These are phyloP conservation scores for Palythoa caribaeorum DNA, from an alignment of 92 coral and sea anemone species.

Conservation along the genomic window DNA sequence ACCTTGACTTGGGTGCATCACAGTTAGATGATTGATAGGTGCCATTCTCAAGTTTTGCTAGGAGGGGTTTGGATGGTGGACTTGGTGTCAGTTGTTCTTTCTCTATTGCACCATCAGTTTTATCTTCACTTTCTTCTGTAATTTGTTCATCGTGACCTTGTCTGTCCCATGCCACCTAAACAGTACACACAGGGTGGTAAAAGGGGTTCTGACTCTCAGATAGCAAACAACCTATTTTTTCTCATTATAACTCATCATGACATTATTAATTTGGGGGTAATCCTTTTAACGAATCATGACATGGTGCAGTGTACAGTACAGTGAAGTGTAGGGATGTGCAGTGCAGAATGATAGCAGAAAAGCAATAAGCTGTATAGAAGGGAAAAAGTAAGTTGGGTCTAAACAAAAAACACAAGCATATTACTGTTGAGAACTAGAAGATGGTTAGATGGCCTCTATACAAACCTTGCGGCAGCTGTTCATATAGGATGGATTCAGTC, in stretches of 20 bases:
- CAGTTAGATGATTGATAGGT: not conserved
- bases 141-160: not conserved
- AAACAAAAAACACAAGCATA: too few relatives aligned
- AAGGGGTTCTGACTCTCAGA: not conserved
- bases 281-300: not conserved
- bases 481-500: constrained; percentile 78
- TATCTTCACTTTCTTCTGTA: not conserved
- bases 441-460: not conserved
- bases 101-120: not conserved
- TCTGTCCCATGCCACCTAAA: constrained; percentile 35
- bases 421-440: too few relatives aligned
- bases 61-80: constrained; percentile 27
- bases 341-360: too few relatives aligned
- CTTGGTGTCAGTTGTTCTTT: constrained; percentile 32
- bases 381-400: too few relatives aligned
- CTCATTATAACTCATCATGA: too few relatives aligned
- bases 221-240: too few relatives aligned
- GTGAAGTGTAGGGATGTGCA: too few relatives aligned
- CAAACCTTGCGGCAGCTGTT: constrained; percentile 75
- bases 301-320: too few relatives aligned
- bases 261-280: too few relatives aligned
- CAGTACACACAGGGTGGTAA: not conserved
- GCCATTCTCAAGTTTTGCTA: constrained; percentile 28
- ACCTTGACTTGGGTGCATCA: constrained; percentile 41
- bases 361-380: too few relatives aligned